Conservation (phyloP, 2,888 invertebrate species). For the Eulithis testata region DNA sequence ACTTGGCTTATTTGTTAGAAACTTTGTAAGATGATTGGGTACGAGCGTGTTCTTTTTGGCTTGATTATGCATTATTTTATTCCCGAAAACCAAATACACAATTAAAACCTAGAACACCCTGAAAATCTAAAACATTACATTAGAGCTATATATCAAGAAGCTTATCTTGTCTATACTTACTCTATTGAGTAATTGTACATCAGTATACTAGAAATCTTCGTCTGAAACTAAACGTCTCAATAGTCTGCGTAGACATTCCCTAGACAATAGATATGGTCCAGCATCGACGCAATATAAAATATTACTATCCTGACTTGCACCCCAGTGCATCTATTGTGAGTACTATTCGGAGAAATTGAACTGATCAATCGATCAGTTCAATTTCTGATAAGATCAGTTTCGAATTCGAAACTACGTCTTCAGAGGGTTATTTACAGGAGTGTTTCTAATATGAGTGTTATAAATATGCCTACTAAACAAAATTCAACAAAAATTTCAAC, state of each 20-base stretch:
- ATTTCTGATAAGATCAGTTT: too few species aligned
- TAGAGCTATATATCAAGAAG: background rate
- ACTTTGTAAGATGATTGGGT: conserved; percentile 53
- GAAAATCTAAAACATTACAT: background rate
- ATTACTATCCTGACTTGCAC: conserved; percentile 54
- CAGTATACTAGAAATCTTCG: background rate
- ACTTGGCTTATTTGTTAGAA: conserved; percentile 66
- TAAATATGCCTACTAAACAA: too few species aligned
- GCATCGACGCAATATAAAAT: conserved; percentile 51
- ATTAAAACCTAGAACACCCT: background rate
- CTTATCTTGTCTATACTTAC: background rate
- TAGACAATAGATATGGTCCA: conserved; percentile 38
- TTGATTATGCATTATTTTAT: conserved; percentile 47
- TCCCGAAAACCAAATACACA: background rate
- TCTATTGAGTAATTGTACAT: background rate
- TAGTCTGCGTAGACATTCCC: conserved; percentile 27
- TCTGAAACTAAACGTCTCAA: conserved; percentile 18
- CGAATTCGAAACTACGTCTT: conserved; percentile 67
- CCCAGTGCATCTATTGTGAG: conserved; percentile 75
- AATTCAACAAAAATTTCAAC: too few species aligned
- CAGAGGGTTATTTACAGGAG: conserved; percentile 43
- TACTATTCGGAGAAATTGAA: conserved; percentile 76
- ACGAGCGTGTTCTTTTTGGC: conserved; percentile 35
- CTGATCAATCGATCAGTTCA: too few species aligned
- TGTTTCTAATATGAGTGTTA: too few species aligned